Evolutionary conservation across 2,113 vertebrate genomes (phyloP), one percentile per base, ranked within the genome.

Genomic region (Pseudorhombus dupliciocellatus): DNA sequence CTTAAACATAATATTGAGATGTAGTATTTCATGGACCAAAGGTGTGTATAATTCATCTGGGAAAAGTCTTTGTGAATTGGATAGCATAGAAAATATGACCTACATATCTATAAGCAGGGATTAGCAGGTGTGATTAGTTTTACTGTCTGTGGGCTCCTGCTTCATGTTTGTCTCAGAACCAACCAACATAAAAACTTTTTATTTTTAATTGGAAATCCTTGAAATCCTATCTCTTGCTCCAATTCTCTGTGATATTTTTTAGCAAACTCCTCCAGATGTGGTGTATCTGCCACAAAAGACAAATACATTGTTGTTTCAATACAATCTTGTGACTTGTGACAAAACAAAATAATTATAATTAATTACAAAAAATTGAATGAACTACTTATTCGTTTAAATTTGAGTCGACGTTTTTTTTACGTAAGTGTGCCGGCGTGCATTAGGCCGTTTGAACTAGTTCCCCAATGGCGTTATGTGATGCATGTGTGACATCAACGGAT

Each of bases 401-500:
- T 6, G 3, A 21, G 46, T 9, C 9, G 46, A n/a, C n/a, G n/a
- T n/a, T n/a, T 25, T 58, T 42, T 57, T 16, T 64, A 16, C 12
- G 14, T n/a, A 20, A 50, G 46, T n/a, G 46, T 50, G 46, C 20
- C 46, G 24, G 59, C 51, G 70, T 62, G 48, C 40, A 42, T 77
- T 52, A 66, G 16, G 3, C 21, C 22, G 10, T 58, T 37, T 70
- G 42, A 50, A 30, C 25, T 56, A 16, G 20, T 9, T 30, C 57
- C 16, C 31, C 26, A 21, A 53, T 5, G 37, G 31, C 48, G 42
- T 44, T 4, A 7, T 70, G 66, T 73, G 61, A 79, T 57, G 57
- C 67, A 51, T 81, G 59, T 71, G 63, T 81, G 77, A 88, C 86
- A 83, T 86, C 88, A 85, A 68, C 63, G 70, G 84, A 88, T 78